phyloP scores from a whole-genome alignment of 2,888 invertebrate genomes.

The Pardosa pseudoannulata region DNA sequence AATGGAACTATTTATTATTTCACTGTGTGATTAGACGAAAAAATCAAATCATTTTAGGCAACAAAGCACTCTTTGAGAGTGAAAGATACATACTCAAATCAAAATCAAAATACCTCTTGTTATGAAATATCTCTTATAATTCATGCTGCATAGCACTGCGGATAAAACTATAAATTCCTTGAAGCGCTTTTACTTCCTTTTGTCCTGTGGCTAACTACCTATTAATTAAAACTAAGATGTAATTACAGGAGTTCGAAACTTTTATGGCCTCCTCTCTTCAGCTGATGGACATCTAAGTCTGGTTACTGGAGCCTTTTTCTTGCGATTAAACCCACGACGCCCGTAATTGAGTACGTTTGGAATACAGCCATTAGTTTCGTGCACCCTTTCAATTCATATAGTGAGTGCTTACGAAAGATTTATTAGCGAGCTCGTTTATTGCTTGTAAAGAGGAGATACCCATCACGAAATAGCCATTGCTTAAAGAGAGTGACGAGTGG shows the following conservation, averaged over 20 bases:
- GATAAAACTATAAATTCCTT: not conserved
- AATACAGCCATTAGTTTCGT: not conserved
- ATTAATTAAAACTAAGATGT: conserved; percentile 17
- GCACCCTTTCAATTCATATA: conserved; percentile 63
- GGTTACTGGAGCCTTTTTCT: conserved; percentile 27
- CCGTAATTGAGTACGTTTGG: conserved; percentile 40
- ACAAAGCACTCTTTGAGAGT: too few species aligned
- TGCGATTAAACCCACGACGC: conserved; percentile 52
- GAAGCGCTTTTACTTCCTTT: not conserved
- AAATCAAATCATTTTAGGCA: too few species aligned
- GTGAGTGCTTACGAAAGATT: conserved; percentile 48
- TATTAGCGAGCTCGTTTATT: conserved; percentile 62
- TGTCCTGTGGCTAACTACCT: conserved; percentile 9
- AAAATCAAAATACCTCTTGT: too few species aligned
- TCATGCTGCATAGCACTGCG: too few species aligned
- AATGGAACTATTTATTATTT: too few species aligned
- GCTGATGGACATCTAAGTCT: conserved; percentile 57
- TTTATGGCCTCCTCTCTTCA: conserved; percentile 48
- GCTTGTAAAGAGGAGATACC: conserved; percentile 37
- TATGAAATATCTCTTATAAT: too few species aligned
- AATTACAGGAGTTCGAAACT: conserved; percentile 38
- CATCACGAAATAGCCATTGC: conserved; percentile 59
- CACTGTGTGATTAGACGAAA: too few species aligned
- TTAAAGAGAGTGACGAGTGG: not conserved
- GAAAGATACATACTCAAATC: too few species aligned